Evolutionary conservation across 2,797 vertebrate genomes (phyloP), one percentile per base, ranked within the genome.

Genomic region (Arremon brunneinucha): DNA sequence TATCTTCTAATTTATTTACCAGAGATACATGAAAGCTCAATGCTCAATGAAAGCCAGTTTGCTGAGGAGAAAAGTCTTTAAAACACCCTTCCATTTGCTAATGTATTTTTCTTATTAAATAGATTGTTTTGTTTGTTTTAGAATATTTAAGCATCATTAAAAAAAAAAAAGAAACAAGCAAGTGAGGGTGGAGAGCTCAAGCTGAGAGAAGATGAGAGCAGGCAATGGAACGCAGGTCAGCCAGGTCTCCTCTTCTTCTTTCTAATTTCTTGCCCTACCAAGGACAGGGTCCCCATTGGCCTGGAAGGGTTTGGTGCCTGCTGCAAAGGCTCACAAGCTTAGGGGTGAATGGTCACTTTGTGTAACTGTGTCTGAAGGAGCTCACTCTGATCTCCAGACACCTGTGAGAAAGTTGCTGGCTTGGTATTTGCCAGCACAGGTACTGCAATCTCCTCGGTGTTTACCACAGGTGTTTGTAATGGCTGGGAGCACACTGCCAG

Each of bases 1-100:
- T 93, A 72, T 89, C 57, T 89, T 63, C 82, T 69, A 35, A 89
- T 81, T 92, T 95, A 89, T 96, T 95, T 97, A 87, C 57, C 78
- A 91, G 53, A 41, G 32, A 22, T 69, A 50, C 35, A 35, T 24
- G 35, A 28, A 50, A 27, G 27, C 49, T 50, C 50, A 84, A 64
- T 62, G 62, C 68, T 75, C 50, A 80, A 26, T 92, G 78, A 84
- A 85, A 90, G 78, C 23, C 64, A 80, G 52, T 55, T 69, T 62
- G 47, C 55, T 39, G n/a, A 87, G 41, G 15, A 91, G 18, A 64
- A 87, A 24, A 83, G 13, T 52, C 77, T 53, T 72, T 27, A 74
- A 87, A 86, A 83, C 28, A 76, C 14, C 47, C 26, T 75, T 68
- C 44, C 4, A 26, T 71, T 91, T 62, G 22, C 35, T 65, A 64